Percentiles rank a stretch among this genome's conserved stretches.
Conservation (phyloP, 1,140 invertebrate species). For the Nylanderia fulva region DNA sequence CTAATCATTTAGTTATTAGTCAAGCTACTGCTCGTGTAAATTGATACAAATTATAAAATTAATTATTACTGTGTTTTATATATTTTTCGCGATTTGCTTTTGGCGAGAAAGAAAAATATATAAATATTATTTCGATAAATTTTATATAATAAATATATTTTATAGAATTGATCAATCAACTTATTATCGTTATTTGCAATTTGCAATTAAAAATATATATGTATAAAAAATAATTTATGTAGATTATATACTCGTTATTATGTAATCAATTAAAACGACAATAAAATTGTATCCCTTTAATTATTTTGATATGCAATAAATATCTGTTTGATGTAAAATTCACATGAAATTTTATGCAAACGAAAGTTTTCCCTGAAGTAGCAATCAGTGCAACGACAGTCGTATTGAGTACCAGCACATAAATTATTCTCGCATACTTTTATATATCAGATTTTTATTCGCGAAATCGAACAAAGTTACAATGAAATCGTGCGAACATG, state of each 20-base stretch:
- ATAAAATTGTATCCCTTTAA: not conserved
- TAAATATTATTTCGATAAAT: not conserved
- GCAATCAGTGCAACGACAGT: slow-evolving; percentile 1
- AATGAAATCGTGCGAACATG: slow-evolving; percentile 38
- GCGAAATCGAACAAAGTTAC: slow-evolving; percentile 39
- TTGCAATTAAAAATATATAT: slow-evolving; percentile 13
- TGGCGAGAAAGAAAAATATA: not conserved
- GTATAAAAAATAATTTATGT: slow-evolving; percentile 2
- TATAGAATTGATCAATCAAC: slow-evolving; percentile 9
- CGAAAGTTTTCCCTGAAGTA: not conserved
- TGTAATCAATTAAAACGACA: not conserved
- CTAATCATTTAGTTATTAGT: slow-evolving; percentile 9
- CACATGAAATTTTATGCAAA: not conserved
- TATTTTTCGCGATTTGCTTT: not conserved
- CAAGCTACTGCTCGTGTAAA: not conserved
- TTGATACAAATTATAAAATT: not conserved
- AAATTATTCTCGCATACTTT: not conserved
- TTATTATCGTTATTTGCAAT: not conserved
- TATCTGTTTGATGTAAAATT: not conserved
- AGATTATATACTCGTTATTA: not conserved
- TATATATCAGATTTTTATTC: slow-evolving; percentile 21
- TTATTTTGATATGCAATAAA: not conserved
- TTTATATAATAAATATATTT: not conserved
- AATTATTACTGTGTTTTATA: not conserved
- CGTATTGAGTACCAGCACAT: not conserved